Evolutionary conservation across 2,113 vertebrate species (phyloP).

Genomic region (Vidua macroura): DNA sequence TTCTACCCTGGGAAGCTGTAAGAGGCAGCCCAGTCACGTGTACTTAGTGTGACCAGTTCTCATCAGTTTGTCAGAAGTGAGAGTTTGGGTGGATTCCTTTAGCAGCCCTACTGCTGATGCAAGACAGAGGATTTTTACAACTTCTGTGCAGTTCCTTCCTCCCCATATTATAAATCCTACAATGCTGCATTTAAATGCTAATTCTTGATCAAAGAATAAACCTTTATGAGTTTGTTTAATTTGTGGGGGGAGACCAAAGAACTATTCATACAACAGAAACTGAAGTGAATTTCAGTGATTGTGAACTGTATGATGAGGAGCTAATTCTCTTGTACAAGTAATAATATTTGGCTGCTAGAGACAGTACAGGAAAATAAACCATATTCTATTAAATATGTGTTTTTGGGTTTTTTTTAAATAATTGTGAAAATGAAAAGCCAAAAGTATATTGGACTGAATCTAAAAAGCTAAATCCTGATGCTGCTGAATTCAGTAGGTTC

Average conservation of each 20-base stretch:
- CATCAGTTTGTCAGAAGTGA: not conserved
- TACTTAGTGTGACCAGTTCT: not conserved
- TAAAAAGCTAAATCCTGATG: not conserved
- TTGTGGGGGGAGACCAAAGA: not conserved
- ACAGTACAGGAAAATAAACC: conserved; percentile 37
- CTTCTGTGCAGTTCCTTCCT: not conserved
- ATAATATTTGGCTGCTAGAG: not conserved
- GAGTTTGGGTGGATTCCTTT: not conserved
- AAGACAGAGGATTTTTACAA: not conserved
- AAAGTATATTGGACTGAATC: not conserved
- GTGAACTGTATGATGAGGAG: not conserved
- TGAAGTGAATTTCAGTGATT: not conserved
- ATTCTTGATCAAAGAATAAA: not conserved
- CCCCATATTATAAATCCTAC: not conserved
- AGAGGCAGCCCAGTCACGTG: not conserved
- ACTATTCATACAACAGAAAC: not conserved
- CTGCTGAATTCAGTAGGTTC: not conserved
- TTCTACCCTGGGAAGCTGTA: not conserved
- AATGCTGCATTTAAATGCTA: not conserved
- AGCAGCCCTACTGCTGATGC: not conserved
- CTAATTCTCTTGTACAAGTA: not conserved
- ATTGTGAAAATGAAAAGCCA: not conserved
- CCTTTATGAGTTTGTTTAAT: not conserved
- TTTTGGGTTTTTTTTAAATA: not conserved
- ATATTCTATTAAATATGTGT: not conserved